Evolutionary conservation across 64 coral and sea anemone species (phyloP), one percentile per base, ranked within the genome.

Genomic region (Stylophora pistillata): DNA sequence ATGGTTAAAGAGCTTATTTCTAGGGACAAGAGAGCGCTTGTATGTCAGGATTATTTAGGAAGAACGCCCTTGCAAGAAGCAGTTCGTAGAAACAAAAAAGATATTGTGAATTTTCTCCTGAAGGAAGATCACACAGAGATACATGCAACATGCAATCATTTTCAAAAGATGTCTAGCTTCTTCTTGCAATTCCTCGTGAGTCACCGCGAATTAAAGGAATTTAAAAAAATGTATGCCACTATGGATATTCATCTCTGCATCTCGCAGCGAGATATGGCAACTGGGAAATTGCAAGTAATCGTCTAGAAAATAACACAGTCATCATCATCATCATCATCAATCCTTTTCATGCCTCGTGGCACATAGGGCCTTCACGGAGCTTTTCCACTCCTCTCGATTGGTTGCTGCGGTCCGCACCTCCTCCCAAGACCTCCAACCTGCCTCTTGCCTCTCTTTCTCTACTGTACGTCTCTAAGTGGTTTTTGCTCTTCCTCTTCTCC

Each of bases 11-110:
- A 78, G 70, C 60, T 89, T 2, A 17, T 89, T 1, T 56, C 87
- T 11, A 26, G 10, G 15, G 3, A 13, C 1, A 71, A 63, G 12
- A 0, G 6, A 11, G 87, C 87, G 13, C 17, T 71, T 5, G 29
- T 10, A 10, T 89, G 87, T 23, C 75, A 9, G 20, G 87, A 89
- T 34, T 89, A 89, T 70, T 31, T 75, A 33, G 87, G 87, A 89
- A 77, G 87, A 26, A 89, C 87, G 4, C 41, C 87, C 21, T 78
- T 89, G 6, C 87, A 89, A 1, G 60, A 70, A 34, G 87, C 87
- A n/a, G 87, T 69, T 37, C 41, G 77, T 18, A 53, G 28, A 33
- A 79, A 89, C 30, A 33, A 79, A 10, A 31, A 15, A 10, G 78
- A 81, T 63, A 81, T 81, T 13, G 58, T 81, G 12, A 52, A 63